Conservation (phyloP, 35 echinoderm and acorn worm genomes). For the Apostichopus japonicus region DNA sequence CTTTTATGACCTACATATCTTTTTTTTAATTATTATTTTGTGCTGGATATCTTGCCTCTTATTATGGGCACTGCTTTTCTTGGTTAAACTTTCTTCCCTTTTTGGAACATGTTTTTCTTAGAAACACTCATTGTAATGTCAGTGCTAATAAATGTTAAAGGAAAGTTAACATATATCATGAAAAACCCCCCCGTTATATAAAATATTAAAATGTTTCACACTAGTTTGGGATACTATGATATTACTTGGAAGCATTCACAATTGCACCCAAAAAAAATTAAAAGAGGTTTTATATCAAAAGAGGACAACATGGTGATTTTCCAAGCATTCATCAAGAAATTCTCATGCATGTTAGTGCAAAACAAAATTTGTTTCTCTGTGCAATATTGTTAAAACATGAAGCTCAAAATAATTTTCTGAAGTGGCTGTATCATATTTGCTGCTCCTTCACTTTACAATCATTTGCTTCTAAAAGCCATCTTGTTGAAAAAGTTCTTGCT, state of each 20-base stretch:
- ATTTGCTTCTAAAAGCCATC: neutral
- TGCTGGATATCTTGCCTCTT: too few relatives aligned
- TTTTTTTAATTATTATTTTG: too few relatives aligned
- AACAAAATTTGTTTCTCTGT: neutral
- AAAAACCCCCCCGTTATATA: too few relatives aligned
- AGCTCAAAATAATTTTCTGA: neutral
- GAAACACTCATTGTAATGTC: too few relatives aligned
- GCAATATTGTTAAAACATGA: neutral
- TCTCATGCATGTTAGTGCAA: neutral
- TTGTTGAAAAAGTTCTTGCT: neutral
- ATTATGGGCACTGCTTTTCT: too few relatives aligned
- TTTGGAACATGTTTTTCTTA: too few relatives aligned
- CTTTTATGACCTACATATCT: too few relatives aligned
- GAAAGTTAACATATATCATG: too few relatives aligned
- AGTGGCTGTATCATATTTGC: neutral
- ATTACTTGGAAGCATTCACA: neutral
- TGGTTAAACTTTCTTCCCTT: too few relatives aligned
- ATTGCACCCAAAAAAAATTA: neutral
- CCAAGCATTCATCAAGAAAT: neutral
- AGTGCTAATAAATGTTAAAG: too few relatives aligned
- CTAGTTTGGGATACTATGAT: too few relatives aligned
- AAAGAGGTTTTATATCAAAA: neutral
- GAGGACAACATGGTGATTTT: neutral
- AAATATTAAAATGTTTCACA: too few relatives aligned
- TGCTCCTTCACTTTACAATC: neutral